Conservation (phyloP, 2,797 vertebrate genomes). For the Euphonia xanthogaster region DNA sequence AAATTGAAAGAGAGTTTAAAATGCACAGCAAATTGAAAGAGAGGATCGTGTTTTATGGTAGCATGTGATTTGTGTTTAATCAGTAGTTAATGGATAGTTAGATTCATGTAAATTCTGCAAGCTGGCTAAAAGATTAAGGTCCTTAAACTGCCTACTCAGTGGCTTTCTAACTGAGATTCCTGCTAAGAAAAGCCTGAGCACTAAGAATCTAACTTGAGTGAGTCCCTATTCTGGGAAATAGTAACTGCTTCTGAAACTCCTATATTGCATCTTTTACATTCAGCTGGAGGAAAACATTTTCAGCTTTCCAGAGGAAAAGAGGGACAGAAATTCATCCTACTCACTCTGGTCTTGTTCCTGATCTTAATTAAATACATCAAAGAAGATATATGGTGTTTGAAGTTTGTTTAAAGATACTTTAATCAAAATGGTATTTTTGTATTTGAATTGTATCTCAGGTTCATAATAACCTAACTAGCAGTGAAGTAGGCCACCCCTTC, state of each 20-base stretch:
- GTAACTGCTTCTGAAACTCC: neutral
- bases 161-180: neutral
- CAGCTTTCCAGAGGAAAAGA: slow-evolving; percentile 9
- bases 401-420: neutral
- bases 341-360: neutral
- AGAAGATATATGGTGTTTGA: neutral
- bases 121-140: neutral
- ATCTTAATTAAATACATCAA: slow-evolving; percentile 25
- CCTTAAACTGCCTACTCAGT: neutral
- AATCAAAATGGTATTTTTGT: neutral
- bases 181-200: neutral
- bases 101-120: neutral
- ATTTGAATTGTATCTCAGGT: neutral
- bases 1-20: neutral
- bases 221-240: neutral
- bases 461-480: neutral
- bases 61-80: neutral
- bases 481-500: neutral
- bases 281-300: neutral
- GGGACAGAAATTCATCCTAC: neutral
- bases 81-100: neutral
- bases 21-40: neutral
- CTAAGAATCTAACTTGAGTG: neutral
- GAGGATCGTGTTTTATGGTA: neutral
- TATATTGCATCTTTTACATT: neutral